phyloP scores from a whole-genome alignment of 2,888 invertebrate species.

The Parnassius orleans region DNA sequence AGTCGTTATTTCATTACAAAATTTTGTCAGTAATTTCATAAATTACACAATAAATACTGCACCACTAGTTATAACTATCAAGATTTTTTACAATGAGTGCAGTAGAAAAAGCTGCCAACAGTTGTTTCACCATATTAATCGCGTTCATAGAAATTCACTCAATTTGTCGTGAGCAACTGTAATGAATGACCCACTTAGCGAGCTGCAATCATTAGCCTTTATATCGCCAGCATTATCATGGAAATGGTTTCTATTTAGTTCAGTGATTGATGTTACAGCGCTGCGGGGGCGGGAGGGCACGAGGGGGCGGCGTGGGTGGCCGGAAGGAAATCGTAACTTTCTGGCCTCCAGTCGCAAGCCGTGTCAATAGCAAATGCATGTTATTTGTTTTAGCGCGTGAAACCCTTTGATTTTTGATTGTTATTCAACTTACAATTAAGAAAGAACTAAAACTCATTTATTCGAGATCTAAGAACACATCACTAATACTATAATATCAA shows the following conservation, averaged over 20 bases:
- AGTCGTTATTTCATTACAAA: too few relatives aligned
- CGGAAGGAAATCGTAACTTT: conserved; percentile 71
- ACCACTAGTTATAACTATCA: too few relatives aligned
- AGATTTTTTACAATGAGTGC: too few relatives aligned
- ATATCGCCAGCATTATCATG: conserved; percentile 44
- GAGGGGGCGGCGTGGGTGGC: conserved; percentile 66
- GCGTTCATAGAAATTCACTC: conserved; percentile 10
- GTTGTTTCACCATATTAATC: not conserved
- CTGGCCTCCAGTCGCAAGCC: conserved; percentile 42
- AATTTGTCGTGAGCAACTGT: conserved; percentile 23
- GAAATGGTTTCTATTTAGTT: conserved; percentile 56
- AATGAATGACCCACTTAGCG: conserved; percentile 25
- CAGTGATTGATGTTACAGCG: conserved; percentile 58
- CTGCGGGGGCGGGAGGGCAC: conserved; percentile 50
- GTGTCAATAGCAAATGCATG: conserved; percentile 15
- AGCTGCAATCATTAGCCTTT: conserved; percentile 26
- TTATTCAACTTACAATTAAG: too few relatives aligned
- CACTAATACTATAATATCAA: too few relatives aligned
- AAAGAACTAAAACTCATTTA: too few relatives aligned
- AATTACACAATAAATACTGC: too few relatives aligned
- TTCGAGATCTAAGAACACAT: too few relatives aligned
- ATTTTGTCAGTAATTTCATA: too few relatives aligned
- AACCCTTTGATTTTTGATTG: not conserved
- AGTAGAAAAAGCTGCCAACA: too few relatives aligned
- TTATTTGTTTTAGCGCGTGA: conserved; percentile 11